These are phyloP conservation scores for Acleris sparsana DNA, from an alignment of 2,888 invertebrate genomes.

Conservation along the genomic window DNA sequence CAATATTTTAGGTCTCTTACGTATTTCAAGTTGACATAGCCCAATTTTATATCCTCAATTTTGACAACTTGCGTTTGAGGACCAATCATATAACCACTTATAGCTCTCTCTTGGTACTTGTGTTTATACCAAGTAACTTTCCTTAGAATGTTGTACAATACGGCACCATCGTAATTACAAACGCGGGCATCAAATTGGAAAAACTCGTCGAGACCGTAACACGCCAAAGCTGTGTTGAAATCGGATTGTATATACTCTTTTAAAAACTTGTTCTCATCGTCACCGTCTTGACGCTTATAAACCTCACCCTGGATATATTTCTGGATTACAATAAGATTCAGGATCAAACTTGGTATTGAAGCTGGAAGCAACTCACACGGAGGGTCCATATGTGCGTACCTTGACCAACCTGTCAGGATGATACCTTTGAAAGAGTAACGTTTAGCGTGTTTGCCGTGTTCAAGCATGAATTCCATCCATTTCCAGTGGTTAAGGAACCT, in stretches of 20 bases:
- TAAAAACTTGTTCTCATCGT: not conserved
- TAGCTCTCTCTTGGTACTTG: not conserved
- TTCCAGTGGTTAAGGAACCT: conserved; percentile 88
- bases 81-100: not conserved
- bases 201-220: not conserved
- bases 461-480: conserved; percentile 86
- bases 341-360: conserved; percentile 84
- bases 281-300: not conserved
- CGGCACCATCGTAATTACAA: conserved; percentile 52
- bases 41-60: not conserved
- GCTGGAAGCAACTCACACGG: conserved; percentile 86
- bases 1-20: conserved; percentile 16
- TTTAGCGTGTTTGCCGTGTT: conserved; percentile 63
- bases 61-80: not conserved
- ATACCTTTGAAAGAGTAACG: conserved; percentile 83
- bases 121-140: conserved; percentile 34
- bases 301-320: conserved; percentile 52
- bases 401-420: conserved; percentile 88
- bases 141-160: conserved; percentile 43
- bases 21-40: conserved; percentile 21
- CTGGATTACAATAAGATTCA: conserved; percentile 80
- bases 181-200: not conserved
- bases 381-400: conserved; percentile 86
- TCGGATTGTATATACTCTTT: conserved; percentile 2
- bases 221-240: not conserved